phyloP scores from a whole-genome alignment of 2,888 invertebrate species.

The Nezara viridula region DNA sequence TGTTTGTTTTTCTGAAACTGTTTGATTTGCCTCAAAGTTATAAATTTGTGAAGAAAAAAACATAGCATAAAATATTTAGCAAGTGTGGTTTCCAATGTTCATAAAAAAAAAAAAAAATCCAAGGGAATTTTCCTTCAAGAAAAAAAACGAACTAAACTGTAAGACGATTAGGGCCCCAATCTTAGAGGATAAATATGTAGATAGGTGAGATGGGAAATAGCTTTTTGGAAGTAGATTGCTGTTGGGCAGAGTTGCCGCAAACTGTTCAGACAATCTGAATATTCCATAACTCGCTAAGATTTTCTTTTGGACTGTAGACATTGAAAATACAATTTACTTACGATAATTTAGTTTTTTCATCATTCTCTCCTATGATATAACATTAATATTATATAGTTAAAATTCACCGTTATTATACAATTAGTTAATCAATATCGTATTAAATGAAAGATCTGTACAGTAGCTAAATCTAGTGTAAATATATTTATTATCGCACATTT shows the following conservation, averaged over 20 bases:
- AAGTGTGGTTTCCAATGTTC: neutral
- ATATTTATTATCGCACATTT: too few species aligned
- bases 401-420: too few species aligned
- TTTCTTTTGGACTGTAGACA: neutral
- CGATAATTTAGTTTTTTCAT: too few species aligned
- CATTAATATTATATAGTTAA: too few species aligned
- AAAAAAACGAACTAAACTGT: neutral
- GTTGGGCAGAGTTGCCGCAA: neutral
- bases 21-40: too few species aligned
- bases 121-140: neutral
- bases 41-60: too few species aligned
- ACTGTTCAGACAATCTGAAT: neutral
- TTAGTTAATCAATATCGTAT: too few species aligned
- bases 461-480: too few species aligned
- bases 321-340: too few species aligned
- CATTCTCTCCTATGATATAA: too few species aligned
- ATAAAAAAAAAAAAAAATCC: neutral
- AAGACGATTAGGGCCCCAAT: neutral
- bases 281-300: neutral
- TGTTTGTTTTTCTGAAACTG: too few species aligned
- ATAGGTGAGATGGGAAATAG: neutral
- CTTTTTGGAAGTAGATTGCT: neutral
- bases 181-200: constrained; percentile 14
- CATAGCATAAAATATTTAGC: neutral
- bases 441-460: too few species aligned